phyloP scores from a whole-genome alignment of 2,797 vertebrate genomes.

The Sebastes paucispinis region DNA sequence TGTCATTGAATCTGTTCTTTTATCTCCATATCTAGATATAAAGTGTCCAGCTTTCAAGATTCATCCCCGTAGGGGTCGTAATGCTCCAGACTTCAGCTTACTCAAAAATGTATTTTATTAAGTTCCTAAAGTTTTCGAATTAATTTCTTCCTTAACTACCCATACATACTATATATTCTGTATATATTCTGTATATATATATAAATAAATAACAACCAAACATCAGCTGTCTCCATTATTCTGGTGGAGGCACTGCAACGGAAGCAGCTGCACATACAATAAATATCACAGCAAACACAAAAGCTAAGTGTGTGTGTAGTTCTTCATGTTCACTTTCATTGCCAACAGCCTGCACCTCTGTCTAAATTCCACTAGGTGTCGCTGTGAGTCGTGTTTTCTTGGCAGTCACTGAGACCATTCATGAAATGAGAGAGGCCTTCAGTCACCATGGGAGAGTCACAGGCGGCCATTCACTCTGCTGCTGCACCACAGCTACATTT shows the following conservation, averaged over 20 bases:
- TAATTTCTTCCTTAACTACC: background rate
- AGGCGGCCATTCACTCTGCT: constrained; percentile 53
- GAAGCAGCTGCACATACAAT: background rate
- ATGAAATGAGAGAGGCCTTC: constrained; percentile 73
- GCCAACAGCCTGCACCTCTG: constrained; percentile 5
- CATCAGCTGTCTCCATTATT: background rate
- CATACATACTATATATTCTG: background rate
- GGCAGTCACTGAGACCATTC: constrained; percentile 55
- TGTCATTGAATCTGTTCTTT: too few relatives aligned
- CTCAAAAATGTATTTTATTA: too few relatives aligned
- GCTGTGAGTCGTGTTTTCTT: constrained; percentile 30
- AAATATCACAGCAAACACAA: background rate
- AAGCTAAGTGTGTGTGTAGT: background rate
- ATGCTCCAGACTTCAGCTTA: background rate
- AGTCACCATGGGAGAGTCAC: constrained; percentile 63
- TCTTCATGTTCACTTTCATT: background rate
- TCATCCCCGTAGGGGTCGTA: background rate
- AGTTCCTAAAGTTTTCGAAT: background rate
- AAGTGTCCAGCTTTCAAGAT: background rate
- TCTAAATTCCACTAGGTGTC: constrained; percentile 37
- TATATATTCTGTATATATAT: background rate
- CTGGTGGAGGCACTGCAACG: background rate
- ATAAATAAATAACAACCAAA: background rate
- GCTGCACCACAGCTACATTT: constrained; percentile 11
- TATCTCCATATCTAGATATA: too few relatives aligned